Evolutionary conservation across 2,888 invertebrate species (phyloP), one percentile per base, ranked within the genome.

Genomic region (Clitarchus hookeri): DNA sequence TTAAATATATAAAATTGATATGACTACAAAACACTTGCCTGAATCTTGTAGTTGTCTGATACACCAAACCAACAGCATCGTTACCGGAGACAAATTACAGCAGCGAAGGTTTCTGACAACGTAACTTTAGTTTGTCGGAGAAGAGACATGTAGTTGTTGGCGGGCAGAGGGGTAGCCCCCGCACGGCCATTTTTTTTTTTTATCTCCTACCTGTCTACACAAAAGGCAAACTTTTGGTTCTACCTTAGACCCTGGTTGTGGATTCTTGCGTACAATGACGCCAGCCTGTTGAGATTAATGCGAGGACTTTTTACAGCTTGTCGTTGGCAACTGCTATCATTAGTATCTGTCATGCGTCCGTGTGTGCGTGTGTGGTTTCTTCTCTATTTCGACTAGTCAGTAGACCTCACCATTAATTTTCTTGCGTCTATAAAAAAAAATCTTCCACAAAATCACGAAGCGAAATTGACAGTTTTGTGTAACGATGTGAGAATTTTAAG

Each of bases 211-310:
- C 19, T 65, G 65, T 23, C 65, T 48, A 48, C 48, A 48, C 48
- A 48, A 48, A 6, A 48, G 48, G 48, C 23, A 65, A n/a, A 65
- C 65, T 65, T 65, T 65, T 23, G 19, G 23, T 16, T 65, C 65
- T 65, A 8, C 65, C n/a, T 65, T n/a, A 23, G 65, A 65, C n/a
- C 65, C 65, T 65, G 65, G n/a, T 19, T 19, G n/a, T 23, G 65
- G 65, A 65, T 65, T 65, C 65, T n/a, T 19, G 65, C n/a, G 65
- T 65, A 65, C 65, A 65, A 65, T n/a, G 65, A 65, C 65, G 65
- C 65, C 65, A 65, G n/a, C 65, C 48, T 48, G 19, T 2, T 23
- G 65, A 65, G 65, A 65, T 65, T 65, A 65, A 65, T 65, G 65
- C 65, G 16, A 23, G 65, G n/a, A 65, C 65, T 19, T 65, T 23